These are phyloP conservation scores for Podarcis siculus DNA, from an alignment of 2,797 vertebrate species.

Conservation along the genomic window DNA sequence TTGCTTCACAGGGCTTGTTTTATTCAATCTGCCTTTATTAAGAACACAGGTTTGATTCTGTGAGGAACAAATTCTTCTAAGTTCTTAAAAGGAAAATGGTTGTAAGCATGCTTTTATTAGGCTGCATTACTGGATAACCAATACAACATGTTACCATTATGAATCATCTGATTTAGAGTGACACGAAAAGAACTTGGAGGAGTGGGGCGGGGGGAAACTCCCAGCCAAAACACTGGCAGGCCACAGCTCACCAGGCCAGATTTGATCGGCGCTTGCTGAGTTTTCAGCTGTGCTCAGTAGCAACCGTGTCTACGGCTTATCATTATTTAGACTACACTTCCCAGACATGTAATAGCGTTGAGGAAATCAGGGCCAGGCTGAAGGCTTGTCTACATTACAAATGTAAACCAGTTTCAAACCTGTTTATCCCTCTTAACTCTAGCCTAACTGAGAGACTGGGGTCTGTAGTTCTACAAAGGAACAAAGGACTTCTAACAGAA, in stretches of 20 bases:
- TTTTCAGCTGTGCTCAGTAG: constrained; percentile 69
- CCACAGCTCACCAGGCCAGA: constrained; percentile 56
- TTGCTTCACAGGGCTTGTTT: constrained; percentile 70
- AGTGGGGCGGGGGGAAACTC: constrained; percentile 25
- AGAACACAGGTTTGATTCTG: constrained; percentile 74
- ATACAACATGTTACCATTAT: constrained; percentile 76
- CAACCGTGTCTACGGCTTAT: constrained; percentile 54
- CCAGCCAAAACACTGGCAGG: constrained; percentile 71
- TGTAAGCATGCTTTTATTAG: constrained; percentile 72
- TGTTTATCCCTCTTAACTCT: background rate
- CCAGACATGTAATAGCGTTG: constrained; percentile 32
- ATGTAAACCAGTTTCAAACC: constrained; percentile 20
- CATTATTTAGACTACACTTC: constrained; percentile 67
- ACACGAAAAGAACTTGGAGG: constrained; percentile 65
- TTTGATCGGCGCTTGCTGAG: constrained; percentile 65
- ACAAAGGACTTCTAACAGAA: too few species aligned
- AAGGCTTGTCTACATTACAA: constrained; percentile 11
- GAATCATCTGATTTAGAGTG: constrained; percentile 75
- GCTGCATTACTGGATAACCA: constrained; percentile 72
- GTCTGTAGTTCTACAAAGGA: background rate
- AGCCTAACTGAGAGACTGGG: background rate
- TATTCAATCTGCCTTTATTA: constrained; percentile 76
- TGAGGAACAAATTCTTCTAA: constrained; percentile 76
- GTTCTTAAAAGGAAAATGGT: constrained; percentile 72
- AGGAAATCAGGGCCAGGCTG: constrained; percentile 48